Percentiles rank a stretch among this genome's conserved stretches.
Conservation (phyloP, 2,113 vertebrate genomes). For the Synchiropus splendidus region DNA sequence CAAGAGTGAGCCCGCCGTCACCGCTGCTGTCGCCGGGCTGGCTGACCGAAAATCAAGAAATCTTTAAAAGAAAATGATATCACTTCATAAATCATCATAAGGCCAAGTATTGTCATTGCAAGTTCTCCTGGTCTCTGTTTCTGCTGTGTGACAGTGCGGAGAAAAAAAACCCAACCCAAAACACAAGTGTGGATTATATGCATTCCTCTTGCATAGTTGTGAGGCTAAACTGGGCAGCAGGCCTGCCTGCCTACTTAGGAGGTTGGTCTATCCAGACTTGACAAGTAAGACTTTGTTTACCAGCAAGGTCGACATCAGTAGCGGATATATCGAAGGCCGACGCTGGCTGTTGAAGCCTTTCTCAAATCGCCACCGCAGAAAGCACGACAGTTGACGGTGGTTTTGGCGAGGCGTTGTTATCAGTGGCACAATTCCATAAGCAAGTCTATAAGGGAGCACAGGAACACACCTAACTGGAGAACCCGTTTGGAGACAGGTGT, state of each 20-base stretch:
- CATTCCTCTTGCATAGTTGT: constrained; percentile 76
- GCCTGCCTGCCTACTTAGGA: constrained; percentile 46
- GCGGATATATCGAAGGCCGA: too few relatives aligned
- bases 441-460: too few relatives aligned
- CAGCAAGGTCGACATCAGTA: too few relatives aligned
- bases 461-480: too few relatives aligned
- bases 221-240: constrained; percentile 50
- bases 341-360: too few relatives aligned
- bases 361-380: too few relatives aligned
- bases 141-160: constrained; percentile 42
- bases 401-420: too few relatives aligned
- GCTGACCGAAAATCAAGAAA: constrained; percentile 92
- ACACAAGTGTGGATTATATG: constrained; percentile 52
- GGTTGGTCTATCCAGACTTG: constrained; percentile 37
- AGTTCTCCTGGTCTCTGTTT: constrained; percentile 48
- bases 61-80: constrained; percentile 79
- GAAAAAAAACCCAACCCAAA: constrained; percentile 11
- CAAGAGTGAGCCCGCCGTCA: constrained; percentile 97
- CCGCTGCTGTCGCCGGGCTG: constrained; percentile 81
- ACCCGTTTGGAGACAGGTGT: too few relatives aligned
- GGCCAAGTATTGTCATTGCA: constrained; percentile 68
- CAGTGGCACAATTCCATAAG: too few relatives aligned
- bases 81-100: constrained; percentile 86
- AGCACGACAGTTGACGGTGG: too few relatives aligned
- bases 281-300: constrained; percentile 25